These are phyloP conservation scores for Tachuris rubrigastra DNA, from an alignment of 2,113 vertebrate genomes.

Conservation along the genomic window DNA sequence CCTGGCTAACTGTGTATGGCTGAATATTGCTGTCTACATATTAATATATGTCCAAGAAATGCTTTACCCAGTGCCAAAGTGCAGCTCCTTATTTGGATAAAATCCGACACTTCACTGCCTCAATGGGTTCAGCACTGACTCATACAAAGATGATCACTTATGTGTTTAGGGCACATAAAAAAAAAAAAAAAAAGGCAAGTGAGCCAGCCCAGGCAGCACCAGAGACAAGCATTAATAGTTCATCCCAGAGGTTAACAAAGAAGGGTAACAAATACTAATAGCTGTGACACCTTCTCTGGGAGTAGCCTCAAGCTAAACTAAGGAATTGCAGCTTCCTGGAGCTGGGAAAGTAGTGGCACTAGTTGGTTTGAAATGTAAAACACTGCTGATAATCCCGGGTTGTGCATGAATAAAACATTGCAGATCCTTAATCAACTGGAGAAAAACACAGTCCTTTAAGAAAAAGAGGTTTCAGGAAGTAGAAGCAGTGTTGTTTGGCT, in stretches of 20 bases:
- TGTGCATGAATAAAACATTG: conserved; percentile 50
- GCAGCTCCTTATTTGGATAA: conserved; percentile 60
- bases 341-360: background rate
- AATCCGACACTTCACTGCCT: conserved; percentile 20
- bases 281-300: conserved; percentile 28
- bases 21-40: background rate
- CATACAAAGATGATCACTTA: conserved; percentile 14
- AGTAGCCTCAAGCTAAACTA: background rate
- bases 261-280: conserved; percentile 6
- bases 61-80: background rate
- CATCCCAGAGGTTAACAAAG: conserved; percentile 19
- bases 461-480: conserved; percentile 8
- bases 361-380: conserved; percentile 44
- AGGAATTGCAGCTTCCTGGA: background rate
- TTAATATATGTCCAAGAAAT: background rate
- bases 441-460: conserved; percentile 2
- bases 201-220: background rate
- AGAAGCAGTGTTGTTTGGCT: conserved; percentile 5
- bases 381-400: background rate
- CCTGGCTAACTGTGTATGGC: background rate
- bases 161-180: background rate
- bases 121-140: conserved; percentile 37
- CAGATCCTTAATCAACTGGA: conserved; percentile 1
- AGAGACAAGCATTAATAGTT: background rate
- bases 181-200: background rate